These are phyloP conservation scores for Oncorhynchus keta DNA, from an alignment of 2,113 vertebrate genomes.

Conservation along the genomic window DNA sequence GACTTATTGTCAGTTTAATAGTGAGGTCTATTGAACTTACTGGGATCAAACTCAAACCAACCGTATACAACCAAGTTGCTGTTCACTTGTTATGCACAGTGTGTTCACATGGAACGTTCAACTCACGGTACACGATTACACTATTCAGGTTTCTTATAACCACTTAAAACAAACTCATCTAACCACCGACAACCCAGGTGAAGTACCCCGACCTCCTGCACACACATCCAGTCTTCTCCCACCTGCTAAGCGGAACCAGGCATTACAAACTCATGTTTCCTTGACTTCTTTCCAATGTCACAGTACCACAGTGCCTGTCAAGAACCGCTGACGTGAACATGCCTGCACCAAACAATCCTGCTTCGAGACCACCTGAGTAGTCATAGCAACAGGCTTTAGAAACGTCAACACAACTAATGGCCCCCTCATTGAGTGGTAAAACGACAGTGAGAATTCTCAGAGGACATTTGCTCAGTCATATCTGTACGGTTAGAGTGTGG, in stretches of 20 bases:
- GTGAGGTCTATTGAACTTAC: too few species aligned
- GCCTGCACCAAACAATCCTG: constrained; percentile 3
- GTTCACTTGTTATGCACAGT: neutral
- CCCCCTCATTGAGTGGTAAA: constrained; percentile 28
- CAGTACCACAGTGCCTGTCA: neutral
- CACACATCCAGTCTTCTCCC: neutral
- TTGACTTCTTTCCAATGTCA: neutral
- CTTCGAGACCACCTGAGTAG: constrained; percentile 5
- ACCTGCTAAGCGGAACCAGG: neutral
- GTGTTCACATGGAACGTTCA: neutral
- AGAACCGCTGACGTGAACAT: neutral
- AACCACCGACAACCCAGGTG: neutral
- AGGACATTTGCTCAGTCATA: neutral
- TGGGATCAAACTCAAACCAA: neutral
- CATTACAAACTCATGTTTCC: neutral
- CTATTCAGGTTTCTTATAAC: neutral
- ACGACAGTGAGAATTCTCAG: constrained; percentile 12
- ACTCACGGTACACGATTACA: neutral
- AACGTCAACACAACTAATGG: constrained; percentile 28
- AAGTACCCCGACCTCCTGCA: neutral
- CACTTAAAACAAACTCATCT: neutral
- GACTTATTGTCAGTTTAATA: neutral
- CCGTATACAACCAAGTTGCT: neutral
- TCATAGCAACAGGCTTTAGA: constrained; percentile 29
- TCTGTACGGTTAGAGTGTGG: neutral